Evolutionary conservation across 2,888 invertebrate genomes (phyloP).

Genomic region (Trimorus sp.): DNA sequence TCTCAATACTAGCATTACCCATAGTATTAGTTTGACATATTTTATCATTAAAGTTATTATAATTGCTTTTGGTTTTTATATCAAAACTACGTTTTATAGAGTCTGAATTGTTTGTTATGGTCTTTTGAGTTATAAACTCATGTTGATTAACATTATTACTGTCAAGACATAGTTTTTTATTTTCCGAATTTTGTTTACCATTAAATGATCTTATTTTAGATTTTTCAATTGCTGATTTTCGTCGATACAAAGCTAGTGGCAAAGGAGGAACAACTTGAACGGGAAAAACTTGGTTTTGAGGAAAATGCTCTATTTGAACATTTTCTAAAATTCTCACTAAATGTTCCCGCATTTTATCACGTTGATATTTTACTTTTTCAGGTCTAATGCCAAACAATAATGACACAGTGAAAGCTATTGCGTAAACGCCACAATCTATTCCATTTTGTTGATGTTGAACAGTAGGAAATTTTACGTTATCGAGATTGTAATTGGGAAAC

Average conservation of each 20-base stretch:
- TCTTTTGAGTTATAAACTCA: no score
- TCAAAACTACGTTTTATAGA: no score
- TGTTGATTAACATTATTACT: no score
- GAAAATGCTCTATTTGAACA: slow-evolving; percentile 7
- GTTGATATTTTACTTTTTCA: slow-evolving; percentile 2
- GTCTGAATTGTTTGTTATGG: no score
- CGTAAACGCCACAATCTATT: neutral
- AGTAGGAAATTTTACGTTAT: neutral
- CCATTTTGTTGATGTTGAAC: slow-evolving; percentile 9
- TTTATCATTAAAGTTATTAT: no score
- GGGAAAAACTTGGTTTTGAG: neutral
- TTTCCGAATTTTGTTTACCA: no score
- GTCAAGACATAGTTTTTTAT: no score
- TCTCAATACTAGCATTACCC: no score
- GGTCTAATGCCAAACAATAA: neutral
- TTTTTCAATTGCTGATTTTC: no score
- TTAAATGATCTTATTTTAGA: no score
- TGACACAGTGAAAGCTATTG: slow-evolving; percentile 5
- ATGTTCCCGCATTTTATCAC: neutral
- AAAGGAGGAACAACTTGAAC: neutral
- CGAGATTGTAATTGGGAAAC: neutral
- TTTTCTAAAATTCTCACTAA: neutral
- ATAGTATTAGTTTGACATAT: no score
- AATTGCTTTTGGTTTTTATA: no score
- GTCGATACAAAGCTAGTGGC: neutral